Evolutionary conservation across 2,888 invertebrate genomes (phyloP).

Genomic region (Silvanus unidentatus): DNA sequence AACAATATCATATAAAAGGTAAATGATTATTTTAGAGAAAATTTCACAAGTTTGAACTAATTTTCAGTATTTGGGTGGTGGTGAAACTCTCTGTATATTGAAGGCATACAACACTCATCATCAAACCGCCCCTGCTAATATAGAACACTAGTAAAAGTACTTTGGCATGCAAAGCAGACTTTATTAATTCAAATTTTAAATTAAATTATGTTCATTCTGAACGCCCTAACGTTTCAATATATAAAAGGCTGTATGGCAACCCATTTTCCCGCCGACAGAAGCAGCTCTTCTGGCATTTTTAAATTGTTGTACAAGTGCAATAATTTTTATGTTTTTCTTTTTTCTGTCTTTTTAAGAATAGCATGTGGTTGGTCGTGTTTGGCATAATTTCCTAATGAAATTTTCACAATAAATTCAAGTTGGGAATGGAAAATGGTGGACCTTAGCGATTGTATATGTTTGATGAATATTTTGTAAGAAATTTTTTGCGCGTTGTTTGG

Average conservation of each 20-base stretch:
- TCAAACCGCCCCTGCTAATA: not conserved
- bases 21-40: too few relatives aligned
- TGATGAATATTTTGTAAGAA: too few relatives aligned
- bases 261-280: too few relatives aligned
- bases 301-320: conserved; percentile 4
- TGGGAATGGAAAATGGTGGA: too few relatives aligned
- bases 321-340: conserved; percentile 4
- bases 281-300: not conserved
- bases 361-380: conserved; percentile 10
- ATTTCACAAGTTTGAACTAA: too few relatives aligned
- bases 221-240: conserved; percentile 17
- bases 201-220: conserved; percentile 10
- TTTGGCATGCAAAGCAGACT: conserved; percentile 7
- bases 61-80: too few relatives aligned
- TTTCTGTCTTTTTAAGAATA: not conserved
- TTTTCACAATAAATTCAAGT: conserved; percentile 5
- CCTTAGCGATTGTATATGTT: too few relatives aligned
- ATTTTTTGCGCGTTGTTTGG: too few relatives aligned
- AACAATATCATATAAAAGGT: too few relatives aligned
- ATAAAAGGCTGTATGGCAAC: too few relatives aligned
- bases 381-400: conserved; percentile 20
- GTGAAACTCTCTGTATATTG: too few relatives aligned
- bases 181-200: conserved; percentile 9
- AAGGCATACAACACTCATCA: not conserved
- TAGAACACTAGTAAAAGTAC: not conserved